These are phyloP conservation scores for Strigops habroptila DNA, from an alignment of 2,113 vertebrate genomes.

Conservation along the genomic window DNA sequence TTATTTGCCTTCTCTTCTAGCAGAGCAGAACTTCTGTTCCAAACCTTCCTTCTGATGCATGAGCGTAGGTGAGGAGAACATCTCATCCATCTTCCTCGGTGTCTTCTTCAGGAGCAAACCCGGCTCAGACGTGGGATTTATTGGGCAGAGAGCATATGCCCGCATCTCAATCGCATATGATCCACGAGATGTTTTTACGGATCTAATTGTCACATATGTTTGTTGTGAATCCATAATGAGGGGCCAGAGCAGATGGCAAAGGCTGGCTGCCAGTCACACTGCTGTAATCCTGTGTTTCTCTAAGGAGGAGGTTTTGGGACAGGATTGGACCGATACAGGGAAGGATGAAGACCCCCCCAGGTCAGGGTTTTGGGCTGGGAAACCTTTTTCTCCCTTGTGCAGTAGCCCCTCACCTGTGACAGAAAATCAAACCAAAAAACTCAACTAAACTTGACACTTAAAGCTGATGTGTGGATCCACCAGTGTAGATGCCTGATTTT, in stretches of 20 bases:
- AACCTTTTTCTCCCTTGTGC: background rate
- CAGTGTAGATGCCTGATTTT: fast-evolving
- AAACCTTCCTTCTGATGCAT: background rate
- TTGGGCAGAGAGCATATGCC: constrained; percentile 19
- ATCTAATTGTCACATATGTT: constrained; percentile 54
- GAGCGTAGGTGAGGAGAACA: background rate
- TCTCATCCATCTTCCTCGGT: background rate
- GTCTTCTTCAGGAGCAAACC: background rate
- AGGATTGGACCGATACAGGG: fast-evolving
- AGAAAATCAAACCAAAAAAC: background rate
- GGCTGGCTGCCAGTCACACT: constrained; percentile 35
- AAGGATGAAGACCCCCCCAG: background rate
- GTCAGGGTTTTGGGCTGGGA: background rate
- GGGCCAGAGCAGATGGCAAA: constrained; percentile 64
- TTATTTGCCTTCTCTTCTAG: background rate
- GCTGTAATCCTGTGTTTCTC: background rate
- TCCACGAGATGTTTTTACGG: constrained; percentile 2
- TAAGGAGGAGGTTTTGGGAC: background rate
- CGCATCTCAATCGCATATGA: background rate
- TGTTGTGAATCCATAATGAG: constrained; percentile 62
- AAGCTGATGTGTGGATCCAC: background rate
- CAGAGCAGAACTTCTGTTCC: background rate
- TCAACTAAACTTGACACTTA: background rate
- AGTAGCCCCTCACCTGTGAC: background rate
- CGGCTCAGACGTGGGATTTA: background rate